Conservation (phyloP, 1,140 invertebrate genomes). For the Asbolus verrucosus region DNA sequence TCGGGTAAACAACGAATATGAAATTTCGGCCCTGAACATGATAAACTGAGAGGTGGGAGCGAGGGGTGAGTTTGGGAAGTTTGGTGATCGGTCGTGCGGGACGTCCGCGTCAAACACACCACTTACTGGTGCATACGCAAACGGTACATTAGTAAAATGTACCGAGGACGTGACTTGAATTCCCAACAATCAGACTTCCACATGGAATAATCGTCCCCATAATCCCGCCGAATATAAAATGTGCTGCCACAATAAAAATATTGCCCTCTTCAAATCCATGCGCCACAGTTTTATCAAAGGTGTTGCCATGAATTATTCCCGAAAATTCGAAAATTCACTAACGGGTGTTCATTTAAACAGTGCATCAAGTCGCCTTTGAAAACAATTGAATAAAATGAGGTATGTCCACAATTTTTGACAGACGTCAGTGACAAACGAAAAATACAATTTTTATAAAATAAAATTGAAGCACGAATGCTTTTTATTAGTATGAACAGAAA, state of each 20-base stretch:
- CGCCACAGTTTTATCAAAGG: too few relatives aligned
- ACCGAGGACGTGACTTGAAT: slow-evolving; percentile 53
- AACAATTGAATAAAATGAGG: too few relatives aligned
- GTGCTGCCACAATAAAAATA: slow-evolving; percentile 16
- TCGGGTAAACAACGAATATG: slow-evolving; percentile 36
- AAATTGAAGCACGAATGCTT: too few relatives aligned
- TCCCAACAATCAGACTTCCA: slow-evolving; percentile 14
- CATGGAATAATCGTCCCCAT: slow-evolving; percentile 31
- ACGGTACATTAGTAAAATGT: slow-evolving; percentile 60
- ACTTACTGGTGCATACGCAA: slow-evolving; percentile 59
- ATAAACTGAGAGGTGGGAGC: slow-evolving; percentile 26
- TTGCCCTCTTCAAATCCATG: too few relatives aligned
- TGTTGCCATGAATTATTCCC: too few relatives aligned
- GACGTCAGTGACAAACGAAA: too few relatives aligned
- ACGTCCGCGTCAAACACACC: slow-evolving; percentile 57
- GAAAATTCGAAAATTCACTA: too few relatives aligned
- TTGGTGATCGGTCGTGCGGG: slow-evolving; percentile 49
- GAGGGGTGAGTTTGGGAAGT: slow-evolving; percentile 35
- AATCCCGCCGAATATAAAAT: slow-evolving; percentile 26
- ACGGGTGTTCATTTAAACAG: too few relatives aligned
- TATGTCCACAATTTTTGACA: too few relatives aligned
- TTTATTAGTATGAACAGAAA: too few relatives aligned
- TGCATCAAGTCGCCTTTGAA: too few relatives aligned
- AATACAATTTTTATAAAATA: too few relatives aligned
- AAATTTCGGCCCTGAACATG: slow-evolving; percentile 32